Evolutionary conservation across 1,140 invertebrate species (phyloP), one percentile per base, ranked within the genome.

Genomic region (Thalassaphorura encarpata): DNA sequence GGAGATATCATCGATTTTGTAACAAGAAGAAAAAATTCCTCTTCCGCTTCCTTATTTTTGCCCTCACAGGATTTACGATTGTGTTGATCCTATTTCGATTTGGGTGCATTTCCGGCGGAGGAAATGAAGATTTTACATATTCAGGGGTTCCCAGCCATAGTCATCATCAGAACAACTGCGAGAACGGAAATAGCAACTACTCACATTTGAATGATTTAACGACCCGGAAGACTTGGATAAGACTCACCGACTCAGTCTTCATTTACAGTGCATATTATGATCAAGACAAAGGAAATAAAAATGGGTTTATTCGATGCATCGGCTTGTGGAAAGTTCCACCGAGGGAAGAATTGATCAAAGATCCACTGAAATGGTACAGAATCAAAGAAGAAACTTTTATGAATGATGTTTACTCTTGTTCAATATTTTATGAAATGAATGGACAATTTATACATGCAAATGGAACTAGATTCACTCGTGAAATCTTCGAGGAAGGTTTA

Each of bases 401-500:
- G 3, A 27, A 46, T 0, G 15, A 42, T 3, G 41, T 48, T 13
- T 60, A 56, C 40, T 23, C 41, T n/a, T 61, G 63, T 41, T 33
- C 45, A 45, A 31, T 64, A 18, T 64, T 58, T 28, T 52, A 54
- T 18, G 21, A 36, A 18, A 36, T 29, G 0, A 41, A 52, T 24
- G 54, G 33, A 4, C 41, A 23, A 43, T 23, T 19, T 23, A 36
- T 36, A 26, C 2, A 24, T 16, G n/a, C 4, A 29, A 1, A n/a
- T 18, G 29, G 31, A 29, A 21, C 16, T 27, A 24, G n/a, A 15
- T 29, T 64, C 24, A 61, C 56, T 3, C 49, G 56, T n/a, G 28
- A 41, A n/a, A 57, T 64, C 11, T 56, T 61, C 40, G 63, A 64
- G 46, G 63, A 64, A 49, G 59, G 63, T 19, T 28, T 64, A 19